phyloP scores from a whole-genome alignment of 2,888 invertebrate species.

The Leucozona laternaria region DNA sequence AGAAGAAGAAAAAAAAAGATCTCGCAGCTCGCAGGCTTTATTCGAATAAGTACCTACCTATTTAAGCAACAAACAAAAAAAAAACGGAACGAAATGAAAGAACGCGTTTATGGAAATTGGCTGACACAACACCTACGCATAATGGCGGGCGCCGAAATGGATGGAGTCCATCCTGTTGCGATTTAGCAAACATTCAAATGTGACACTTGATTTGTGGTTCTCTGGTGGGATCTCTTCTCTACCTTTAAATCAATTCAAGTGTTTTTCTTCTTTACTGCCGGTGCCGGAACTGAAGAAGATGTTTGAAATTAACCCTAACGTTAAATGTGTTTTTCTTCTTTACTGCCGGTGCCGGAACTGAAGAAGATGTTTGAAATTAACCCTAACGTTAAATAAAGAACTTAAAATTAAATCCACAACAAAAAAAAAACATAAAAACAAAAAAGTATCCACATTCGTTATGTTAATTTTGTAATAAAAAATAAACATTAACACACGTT shows the following conservation, averaged over 20 bases:
- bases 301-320: not conserved
- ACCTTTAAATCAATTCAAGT: slow-evolving; percentile 13
- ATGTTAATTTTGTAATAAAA: slow-evolving; percentile 25
- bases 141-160: slow-evolving; percentile 62
- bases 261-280: slow-evolving; percentile 22
- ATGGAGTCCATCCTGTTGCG: slow-evolving; percentile 56
- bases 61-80: not conserved
- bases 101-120: slow-evolving; percentile 60
- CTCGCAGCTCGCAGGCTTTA: not conserved
- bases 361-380: slow-evolving; percentile 15
- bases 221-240: slow-evolving; percentile 30
- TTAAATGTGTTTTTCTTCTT: slow-evolving; percentile 17
- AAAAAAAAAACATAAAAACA: not conserved
- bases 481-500: slow-evolving; percentile 2
- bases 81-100: slow-evolving; percentile 37
- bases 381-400: not conserved
- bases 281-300: slow-evolving; percentile 49
- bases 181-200: slow-evolving; percentile 59
- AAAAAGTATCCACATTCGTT: not conserved
- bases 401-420: not conserved
- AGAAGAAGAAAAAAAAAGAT: slow-evolving; percentile 14
- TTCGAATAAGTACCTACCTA: too few relatives aligned
- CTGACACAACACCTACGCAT: slow-evolving; percentile 56
- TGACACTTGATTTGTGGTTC: slow-evolving; percentile 48
- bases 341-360: slow-evolving; percentile 50